These are phyloP conservation scores for Atta texana DNA, from an alignment of 1,140 invertebrate species.

Conservation along the genomic window DNA sequence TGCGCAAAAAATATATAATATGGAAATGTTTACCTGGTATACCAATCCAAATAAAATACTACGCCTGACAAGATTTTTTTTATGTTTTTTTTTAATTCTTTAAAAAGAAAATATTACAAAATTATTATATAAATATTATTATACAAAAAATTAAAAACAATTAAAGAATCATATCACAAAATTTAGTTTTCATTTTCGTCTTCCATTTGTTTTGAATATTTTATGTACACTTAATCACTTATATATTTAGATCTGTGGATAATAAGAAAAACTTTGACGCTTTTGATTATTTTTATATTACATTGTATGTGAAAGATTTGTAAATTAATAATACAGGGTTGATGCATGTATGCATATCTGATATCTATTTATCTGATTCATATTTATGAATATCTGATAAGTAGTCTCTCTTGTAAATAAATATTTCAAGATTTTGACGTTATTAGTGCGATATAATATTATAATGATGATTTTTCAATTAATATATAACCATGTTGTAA, in stretches of 20 bases:
- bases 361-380: too few species aligned
- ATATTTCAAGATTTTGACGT: conserved; percentile 26
- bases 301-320: conserved; percentile 20
- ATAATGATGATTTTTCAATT: conserved; percentile 55
- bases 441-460: not conserved
- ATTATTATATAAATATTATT: conserved; percentile 6
- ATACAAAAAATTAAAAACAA: not conserved
- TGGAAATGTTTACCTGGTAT: not conserved
- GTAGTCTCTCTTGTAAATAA: conserved; percentile 70
- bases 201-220: conserved; percentile 15
- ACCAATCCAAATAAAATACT: not conserved
- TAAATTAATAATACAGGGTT: conserved; percentile 22
- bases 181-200: conserved; percentile 4
- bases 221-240: conserved; percentile 7
- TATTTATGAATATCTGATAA: not conserved
- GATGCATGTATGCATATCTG: not conserved
- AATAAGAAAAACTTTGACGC: conserved; percentile 19
- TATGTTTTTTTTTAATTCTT: not conserved
- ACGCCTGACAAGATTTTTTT: not conserved
- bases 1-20: not conserved
- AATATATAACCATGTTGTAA: conserved; percentile 45
- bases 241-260: not conserved
- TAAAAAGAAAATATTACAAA: not conserved
- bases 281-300: conserved; percentile 30
- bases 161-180: not conserved